Evolutionary conservation across 2,797 vertebrate genomes (phyloP), one percentile per base, ranked within the genome.

Genomic region (Premnoplex brunnescens): DNA sequence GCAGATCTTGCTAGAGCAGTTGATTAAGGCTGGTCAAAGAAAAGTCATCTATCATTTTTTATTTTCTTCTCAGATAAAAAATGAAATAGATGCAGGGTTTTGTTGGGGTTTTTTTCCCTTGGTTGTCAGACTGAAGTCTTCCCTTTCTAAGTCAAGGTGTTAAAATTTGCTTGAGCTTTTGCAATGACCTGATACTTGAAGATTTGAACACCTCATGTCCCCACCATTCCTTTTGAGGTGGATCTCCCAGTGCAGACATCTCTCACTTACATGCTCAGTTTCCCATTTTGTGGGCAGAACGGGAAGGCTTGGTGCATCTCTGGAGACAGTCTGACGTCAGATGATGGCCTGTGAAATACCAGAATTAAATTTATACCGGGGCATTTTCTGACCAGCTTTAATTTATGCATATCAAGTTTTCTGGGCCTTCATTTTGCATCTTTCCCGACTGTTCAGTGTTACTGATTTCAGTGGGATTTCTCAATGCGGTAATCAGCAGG

Each of bases 321-420:
- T n/a, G 62, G 34, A 94, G 59, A 20, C 52, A 34, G 14, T 49
- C 81, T 95, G 78, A 54, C 67, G 43, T 76, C 0, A 0, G 41
- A 58, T 0, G 0, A 28, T 39, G 48, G 71, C 74, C 55, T 66
- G 16, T 54, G 62, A 84, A 52, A 19, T 52, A 46, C 28, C 54
- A 62, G 55, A 64, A 55, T 10, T 74, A 21, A 73, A 62, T 54
- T 73, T 49, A 37, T n/a, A 27, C 62, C 20, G 12, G 26, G 17
- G 12, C n/a, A 5, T 90, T 96, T 95, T 88, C 92, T 96, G 92
- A 88, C 88, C 94, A 96, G 95, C 88, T 91, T 91, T 93, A 95
- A 90, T 94, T 91, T 27, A 54, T 41, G 6, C 34, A 34, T 36
- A 44, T 51, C n/a, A 69, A 8, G 34, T 55, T 88, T 69, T 81